Evolutionary conservation across 2,888 invertebrate species (phyloP).

Genomic region (Pterobdella sp.): DNA sequence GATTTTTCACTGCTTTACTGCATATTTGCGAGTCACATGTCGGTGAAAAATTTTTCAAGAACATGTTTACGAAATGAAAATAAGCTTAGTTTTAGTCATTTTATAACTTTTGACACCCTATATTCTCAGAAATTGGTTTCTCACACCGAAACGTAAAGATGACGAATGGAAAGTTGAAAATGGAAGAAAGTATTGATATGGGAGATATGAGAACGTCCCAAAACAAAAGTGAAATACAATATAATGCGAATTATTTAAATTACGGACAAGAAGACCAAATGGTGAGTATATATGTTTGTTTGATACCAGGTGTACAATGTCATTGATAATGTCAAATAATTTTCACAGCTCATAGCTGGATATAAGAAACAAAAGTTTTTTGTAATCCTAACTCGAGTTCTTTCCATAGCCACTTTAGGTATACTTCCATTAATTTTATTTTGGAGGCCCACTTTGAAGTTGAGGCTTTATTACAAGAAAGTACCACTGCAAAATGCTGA

Average conservation of each 20-base stretch:
- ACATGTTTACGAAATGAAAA: too few relatives aligned
- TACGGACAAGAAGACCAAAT: slow-evolving; percentile 14
- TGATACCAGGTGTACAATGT: neutral
- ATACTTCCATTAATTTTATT: neutral
- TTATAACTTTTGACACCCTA: too few relatives aligned
- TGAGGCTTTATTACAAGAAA: neutral
- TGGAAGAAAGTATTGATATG: neutral
- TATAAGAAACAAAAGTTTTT: neutral
- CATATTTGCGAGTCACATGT: too few relatives aligned
- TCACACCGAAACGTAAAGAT: neutral
- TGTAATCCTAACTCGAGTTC: neutral
- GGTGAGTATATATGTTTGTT: neutral
- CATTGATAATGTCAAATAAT: neutral
- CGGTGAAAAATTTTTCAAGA: too few relatives aligned
- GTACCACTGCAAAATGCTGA: neutral
- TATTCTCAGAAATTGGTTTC: neutral
- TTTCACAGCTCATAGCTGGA: neutral
- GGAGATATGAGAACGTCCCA: neutral
- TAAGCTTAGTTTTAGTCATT: too few relatives aligned
- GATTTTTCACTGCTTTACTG: neutral
- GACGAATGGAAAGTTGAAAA: neutral
- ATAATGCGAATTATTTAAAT: neutral
- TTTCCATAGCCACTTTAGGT: neutral
- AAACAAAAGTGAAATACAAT: neutral
- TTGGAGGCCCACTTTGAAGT: slow-evolving; percentile 1